Evolutionary conservation across 2,797 vertebrate species (phyloP).

Genomic region (Sebastes wilsoni): DNA sequence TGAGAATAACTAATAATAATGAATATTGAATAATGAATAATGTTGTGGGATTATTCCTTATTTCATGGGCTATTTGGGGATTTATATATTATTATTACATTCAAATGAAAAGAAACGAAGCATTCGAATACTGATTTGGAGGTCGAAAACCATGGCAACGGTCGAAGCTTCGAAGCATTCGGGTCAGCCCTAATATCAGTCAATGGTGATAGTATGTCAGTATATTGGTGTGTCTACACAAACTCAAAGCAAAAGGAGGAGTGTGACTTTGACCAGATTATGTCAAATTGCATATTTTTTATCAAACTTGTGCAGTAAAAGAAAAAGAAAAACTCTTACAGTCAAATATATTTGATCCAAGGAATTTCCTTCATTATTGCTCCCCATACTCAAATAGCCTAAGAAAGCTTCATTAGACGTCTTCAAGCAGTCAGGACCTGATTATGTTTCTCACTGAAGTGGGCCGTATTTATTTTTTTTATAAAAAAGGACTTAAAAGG

Average conservation of each 20-base stretch:
- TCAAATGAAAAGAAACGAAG: no score
- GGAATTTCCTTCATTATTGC: neutral
- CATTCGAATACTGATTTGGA: no score
- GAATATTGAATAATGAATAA: no score
- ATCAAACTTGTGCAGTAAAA: no score
- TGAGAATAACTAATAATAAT: no score
- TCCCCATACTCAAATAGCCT: neutral
- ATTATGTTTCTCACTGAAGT: constrained; percentile 22
- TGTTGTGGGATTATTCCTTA: accelerated
- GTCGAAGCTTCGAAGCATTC: no score
- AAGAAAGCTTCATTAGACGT: neutral
- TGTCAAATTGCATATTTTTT: neutral
- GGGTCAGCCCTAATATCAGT: neutral
- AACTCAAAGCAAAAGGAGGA: neutral
- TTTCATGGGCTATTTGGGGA: no score
- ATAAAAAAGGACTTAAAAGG: neutral
- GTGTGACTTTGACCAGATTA: neutral
- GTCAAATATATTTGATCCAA: neutral
- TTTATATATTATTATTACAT: no score
- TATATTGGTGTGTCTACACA: neutral
- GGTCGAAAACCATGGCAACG: no score
- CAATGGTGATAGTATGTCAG: neutral
- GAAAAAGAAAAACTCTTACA: no score
- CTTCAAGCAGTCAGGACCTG: neutral
- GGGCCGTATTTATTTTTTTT: neutral